These are phyloP conservation scores for Panorpa germanica DNA, from an alignment of 2,888 invertebrate genomes.

Conservation along the genomic window DNA sequence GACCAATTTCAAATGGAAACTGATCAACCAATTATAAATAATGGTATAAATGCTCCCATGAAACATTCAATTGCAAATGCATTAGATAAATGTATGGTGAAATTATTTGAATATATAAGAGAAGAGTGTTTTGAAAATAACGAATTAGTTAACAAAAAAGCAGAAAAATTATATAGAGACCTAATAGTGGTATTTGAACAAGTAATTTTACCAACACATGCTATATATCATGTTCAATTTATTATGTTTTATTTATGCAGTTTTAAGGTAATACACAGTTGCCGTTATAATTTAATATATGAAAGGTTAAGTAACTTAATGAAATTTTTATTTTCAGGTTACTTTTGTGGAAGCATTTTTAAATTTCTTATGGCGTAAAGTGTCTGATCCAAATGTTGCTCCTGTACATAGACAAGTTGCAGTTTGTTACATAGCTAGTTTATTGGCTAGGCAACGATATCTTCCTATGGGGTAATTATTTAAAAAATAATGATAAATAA, in stretches of 20 bases:
- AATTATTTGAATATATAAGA: slow-evolving; percentile 49
- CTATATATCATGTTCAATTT: slow-evolving; percentile 62
- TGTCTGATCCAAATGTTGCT: slow-evolving; percentile 42
- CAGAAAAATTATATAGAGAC: slow-evolving; percentile 35
- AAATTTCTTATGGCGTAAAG: slow-evolving; percentile 52
- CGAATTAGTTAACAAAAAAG: too few species aligned
- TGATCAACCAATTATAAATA: slow-evolving; percentile 5
- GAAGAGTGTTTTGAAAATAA: slow-evolving; percentile 30
- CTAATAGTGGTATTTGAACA: slow-evolving; percentile 56
- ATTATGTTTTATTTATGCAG: slow-evolving; percentile 54
- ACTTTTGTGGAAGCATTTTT: slow-evolving; percentile 42
- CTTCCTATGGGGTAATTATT: slow-evolving; percentile 36
- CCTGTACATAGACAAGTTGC: slow-evolving; percentile 45
- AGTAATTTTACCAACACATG: slow-evolving; percentile 65
- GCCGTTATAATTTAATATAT: neutral
- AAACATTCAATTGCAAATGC: slow-evolving; percentile 38
- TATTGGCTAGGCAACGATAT: slow-evolving; percentile 47
- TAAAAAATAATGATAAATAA: neutral
- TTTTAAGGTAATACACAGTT: slow-evolving; percentile 31
- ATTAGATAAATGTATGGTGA: slow-evolving; percentile 60
- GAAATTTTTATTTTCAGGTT: slow-evolving; percentile 12
- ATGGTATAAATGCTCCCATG: slow-evolving; percentile 16
- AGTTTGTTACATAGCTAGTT: slow-evolving; percentile 56
- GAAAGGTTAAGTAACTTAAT: neutral
- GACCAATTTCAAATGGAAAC: slow-evolving; percentile 22